Evolutionary conservation across 30 jellyfish, hydroid and myxozoan genomes (phyloP).

Genomic region (Nemopilema nomurai): DNA sequence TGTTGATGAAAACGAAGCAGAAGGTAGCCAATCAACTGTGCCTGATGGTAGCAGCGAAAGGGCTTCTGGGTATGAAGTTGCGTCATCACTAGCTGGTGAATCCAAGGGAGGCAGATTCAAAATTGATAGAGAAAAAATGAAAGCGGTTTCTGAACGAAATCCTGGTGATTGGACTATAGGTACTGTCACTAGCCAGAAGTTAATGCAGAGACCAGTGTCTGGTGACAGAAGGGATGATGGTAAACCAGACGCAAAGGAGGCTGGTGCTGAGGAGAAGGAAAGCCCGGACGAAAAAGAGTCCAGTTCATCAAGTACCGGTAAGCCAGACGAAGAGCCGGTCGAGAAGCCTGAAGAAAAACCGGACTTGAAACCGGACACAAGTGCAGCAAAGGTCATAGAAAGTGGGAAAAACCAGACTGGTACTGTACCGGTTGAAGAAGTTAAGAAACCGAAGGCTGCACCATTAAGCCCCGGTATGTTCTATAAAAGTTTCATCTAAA

Average conservation of each 20-base stretch:
- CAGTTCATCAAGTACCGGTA: neutral
- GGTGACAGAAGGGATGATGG: constrained; percentile 51
- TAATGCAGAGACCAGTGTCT: neutral
- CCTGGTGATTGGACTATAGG: neutral
- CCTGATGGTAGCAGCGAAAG: neutral
- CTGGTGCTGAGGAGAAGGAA: neutral
- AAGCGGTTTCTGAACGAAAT: constrained; percentile 1
- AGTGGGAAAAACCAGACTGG: neutral
- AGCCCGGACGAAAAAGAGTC: neutral
- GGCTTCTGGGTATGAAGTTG: constrained; percentile 10
- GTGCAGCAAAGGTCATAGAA: neutral
- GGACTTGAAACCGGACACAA: too few relatives aligned
- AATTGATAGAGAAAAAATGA: constrained; percentile 5
- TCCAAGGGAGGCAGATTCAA: constrained; percentile 25
- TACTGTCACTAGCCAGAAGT: neutral
- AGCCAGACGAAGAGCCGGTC: neutral
- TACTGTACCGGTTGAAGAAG: neutral
- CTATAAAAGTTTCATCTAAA: too few relatives aligned
- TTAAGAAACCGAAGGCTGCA: neutral
- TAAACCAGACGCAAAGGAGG: constrained; percentile 19
- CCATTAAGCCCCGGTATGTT: neutral
- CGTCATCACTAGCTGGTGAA: constrained; percentile 16
- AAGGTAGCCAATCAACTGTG: neutral
- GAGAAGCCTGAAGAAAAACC: too few relatives aligned
- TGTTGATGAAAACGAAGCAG: neutral